Base-by-base conservation (phyloP, 2,888 invertebrate species). In the Stegophylla sp. region DNA sequence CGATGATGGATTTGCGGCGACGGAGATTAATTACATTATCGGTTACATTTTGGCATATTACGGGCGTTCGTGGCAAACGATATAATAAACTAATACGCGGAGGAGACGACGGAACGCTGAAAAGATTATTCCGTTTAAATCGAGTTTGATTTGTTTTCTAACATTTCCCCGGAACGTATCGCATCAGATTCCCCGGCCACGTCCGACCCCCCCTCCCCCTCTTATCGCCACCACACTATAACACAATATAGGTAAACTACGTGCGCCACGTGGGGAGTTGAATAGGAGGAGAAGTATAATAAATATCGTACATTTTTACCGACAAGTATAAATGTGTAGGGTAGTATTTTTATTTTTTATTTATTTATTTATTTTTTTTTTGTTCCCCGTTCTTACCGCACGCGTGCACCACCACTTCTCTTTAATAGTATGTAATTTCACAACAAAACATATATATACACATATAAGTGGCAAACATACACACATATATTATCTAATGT, bases 71-170 rank as follows among this genome's bases (percentile, higher is more conserved):
- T 7, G 34, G 34, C 34, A 34, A 34, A 34, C 3, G 3, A 34
- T 34, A 34, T 34, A 34, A 5, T 34, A 34, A 34, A 34, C 7
- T 7, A 34, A 34, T 34, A 34, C 7, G 34, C 34, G 17, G 63
- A 63, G 26, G n/a, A n/a, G n/a, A n/a, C n/a, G n/a, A 23, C 17
- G 48, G 48, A 4, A 17, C 51, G n/a, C 15, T 41, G 28, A 77
- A 79, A 79, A 61, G 59, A 79, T 48, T 69, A 79, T 56, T 79
- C 69, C 56, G 13, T 56, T 79, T 79, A 61, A 71, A 71, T 71
- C n/a, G 79, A 63, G 26, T 79, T 71, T 79, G 79, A 79, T 79
- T 79, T 79, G 79, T 79, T 63, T 79, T 20, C 69, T 15, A 41
- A 61, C 79, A 48, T 79, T 79, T 77, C 67, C 45, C 45, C 28